Conservation (phyloP, 2,797 vertebrate genomes). For the Hyperoplus lanceolatus region DNA sequence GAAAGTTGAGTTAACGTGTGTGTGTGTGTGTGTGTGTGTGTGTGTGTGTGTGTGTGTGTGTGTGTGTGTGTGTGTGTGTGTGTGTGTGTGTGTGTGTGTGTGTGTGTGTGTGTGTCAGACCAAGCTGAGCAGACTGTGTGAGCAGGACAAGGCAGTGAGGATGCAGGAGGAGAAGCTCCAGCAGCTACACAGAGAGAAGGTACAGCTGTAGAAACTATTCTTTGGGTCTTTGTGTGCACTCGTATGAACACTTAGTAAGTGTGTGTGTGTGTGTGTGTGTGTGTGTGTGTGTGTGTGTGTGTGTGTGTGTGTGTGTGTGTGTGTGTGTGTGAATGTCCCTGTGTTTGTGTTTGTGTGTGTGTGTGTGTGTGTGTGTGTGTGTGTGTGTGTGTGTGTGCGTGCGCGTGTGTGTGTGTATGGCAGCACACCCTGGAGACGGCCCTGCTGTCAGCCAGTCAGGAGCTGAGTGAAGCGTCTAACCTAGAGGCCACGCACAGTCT, state of each 20-base stretch:
- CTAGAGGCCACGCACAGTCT: slow-evolving; percentile 89
- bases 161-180: slow-evolving; percentile 95
- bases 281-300: too few relatives aligned
- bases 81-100: slow-evolving; percentile 31
- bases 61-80: slow-evolving; percentile 28
- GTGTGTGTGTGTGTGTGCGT: slow-evolving; percentile 3
- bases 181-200: slow-evolving; percentile 98
- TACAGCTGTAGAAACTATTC: slow-evolving; percentile 67
- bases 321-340: background rate
- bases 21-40: slow-evolving; percentile 26
- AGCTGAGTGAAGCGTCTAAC: slow-evolving; percentile 89
- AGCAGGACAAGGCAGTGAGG: slow-evolving; percentile 94
- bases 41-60: slow-evolving; percentile 39
- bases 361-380: slow-evolving; percentile 10
- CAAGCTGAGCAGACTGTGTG: slow-evolving; percentile 94
- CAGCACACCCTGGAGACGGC: slow-evolving; percentile 98
- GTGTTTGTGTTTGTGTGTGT: background rate
- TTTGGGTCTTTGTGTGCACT: background rate
- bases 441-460: slow-evolving; percentile 95
- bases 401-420: slow-evolving; percentile 35
- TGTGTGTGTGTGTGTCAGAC: slow-evolving; percentile 80
- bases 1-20: slow-evolving; percentile 10
- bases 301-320: too few relatives aligned
- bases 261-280: slow-evolving; percentile 36
- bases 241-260: background rate